phyloP scores from a whole-genome alignment of 1,140 invertebrate genomes.

The Charaxes varanes region DNA sequence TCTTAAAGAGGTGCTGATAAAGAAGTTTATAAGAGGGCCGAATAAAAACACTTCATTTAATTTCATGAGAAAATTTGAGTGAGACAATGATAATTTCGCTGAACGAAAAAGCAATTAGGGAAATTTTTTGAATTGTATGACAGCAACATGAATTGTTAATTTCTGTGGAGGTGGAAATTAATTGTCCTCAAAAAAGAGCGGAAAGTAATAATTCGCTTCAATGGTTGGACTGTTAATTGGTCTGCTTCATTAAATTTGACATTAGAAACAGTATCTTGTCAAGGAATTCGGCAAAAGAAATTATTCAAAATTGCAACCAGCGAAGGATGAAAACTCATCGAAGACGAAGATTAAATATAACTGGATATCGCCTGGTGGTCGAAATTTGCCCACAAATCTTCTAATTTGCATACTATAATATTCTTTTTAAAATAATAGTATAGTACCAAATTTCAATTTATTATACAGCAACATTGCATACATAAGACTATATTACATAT shows the following conservation, averaged over 20 bases:
- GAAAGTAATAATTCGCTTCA: slow-evolving; percentile 8
- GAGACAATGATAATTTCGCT: slow-evolving; percentile 2
- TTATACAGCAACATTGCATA: too few species aligned
- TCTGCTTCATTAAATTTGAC: slow-evolving; percentile 1
- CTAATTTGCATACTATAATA: too few species aligned
- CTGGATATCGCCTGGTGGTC: too few species aligned
- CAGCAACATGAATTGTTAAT: slow-evolving; percentile 6
- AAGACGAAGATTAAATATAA: too few species aligned
- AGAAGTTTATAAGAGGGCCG: too few species aligned
- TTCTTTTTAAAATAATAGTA: too few species aligned
- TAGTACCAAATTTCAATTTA: too few species aligned
- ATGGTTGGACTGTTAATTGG: slow-evolving; percentile 2
- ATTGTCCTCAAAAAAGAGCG: slow-evolving; percentile 7
- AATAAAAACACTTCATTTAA: background rate
- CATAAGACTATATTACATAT: too few species aligned
- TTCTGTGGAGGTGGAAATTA: slow-evolving; percentile 1
- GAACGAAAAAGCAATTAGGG: slow-evolving; percentile 1
- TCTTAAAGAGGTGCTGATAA: background rate
- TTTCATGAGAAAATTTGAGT: background rate
- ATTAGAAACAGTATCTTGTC: background rate
- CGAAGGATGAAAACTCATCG: too few species aligned
- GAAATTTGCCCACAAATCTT: too few species aligned
- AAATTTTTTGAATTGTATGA: background rate
- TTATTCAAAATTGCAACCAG: too few species aligned
- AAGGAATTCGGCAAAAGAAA: too few species aligned